phyloP scores from a whole-genome alignment of 2,888 invertebrate genomes.

The Camponotus fellah region DNA sequence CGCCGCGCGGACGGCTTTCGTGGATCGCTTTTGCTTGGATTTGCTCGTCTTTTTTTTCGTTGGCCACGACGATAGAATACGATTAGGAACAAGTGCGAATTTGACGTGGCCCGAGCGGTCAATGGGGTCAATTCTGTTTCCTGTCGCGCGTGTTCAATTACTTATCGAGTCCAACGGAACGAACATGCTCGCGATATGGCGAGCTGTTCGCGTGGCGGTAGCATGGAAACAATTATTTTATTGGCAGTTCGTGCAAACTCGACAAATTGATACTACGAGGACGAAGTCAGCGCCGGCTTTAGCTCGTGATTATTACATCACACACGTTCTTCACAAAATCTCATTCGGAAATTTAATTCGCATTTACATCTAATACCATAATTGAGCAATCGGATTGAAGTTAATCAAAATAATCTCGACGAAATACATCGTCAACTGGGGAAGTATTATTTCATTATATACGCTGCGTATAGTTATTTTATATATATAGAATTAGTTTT shows the following conservation, averaged over 20 bases:
- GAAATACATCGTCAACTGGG: not conserved
- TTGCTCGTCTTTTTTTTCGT: not conserved
- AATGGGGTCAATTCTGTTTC: slow-evolving; percentile 72
- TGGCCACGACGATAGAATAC: not conserved
- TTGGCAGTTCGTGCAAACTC: slow-evolving; percentile 39
- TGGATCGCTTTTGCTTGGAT: slow-evolving; percentile 6
- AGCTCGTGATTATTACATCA: slow-evolving; percentile 5
- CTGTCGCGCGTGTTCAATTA: slow-evolving; percentile 68
- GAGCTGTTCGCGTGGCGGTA: not conserved
- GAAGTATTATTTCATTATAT: not conserved
- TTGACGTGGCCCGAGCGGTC: slow-evolving; percentile 47
- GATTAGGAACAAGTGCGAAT: slow-evolving; percentile 52
- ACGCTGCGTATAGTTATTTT: not conserved
- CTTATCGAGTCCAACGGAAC: slow-evolving; percentile 59
- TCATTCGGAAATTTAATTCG: slow-evolving; percentile 3
- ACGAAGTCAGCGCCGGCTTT: slow-evolving; percentile 37
- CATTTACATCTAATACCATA: slow-evolving; percentile 22
- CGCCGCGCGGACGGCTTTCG: slow-evolving; percentile 22
- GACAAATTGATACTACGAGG: slow-evolving; percentile 26
- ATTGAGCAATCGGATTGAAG: not conserved
- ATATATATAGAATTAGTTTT: slow-evolving; percentile 1
- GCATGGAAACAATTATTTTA: slow-evolving; percentile 46
- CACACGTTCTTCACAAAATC: slow-evolving; percentile 9
- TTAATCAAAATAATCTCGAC: not conserved
- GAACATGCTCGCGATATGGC: slow-evolving; percentile 35